Evolutionary conservation across 2,797 vertebrate genomes (phyloP).

Genomic region (Chrysocyon brachyurus): DNA sequence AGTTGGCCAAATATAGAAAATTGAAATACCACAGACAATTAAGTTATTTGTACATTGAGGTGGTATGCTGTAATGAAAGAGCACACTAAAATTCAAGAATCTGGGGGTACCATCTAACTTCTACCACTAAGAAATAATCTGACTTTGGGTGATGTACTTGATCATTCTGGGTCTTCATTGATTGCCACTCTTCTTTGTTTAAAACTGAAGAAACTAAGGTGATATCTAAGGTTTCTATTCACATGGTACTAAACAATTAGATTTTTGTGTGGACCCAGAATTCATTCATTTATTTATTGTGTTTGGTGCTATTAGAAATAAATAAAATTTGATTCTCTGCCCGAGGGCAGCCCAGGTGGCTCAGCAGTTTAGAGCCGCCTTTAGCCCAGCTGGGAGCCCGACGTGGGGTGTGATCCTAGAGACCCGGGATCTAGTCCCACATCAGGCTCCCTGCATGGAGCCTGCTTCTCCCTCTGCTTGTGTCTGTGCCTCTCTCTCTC

Average conservation of each 20-base stretch:
- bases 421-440: no score
- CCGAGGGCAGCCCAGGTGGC: no score
- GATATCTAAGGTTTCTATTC: neutral
- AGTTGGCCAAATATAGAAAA: neutral
- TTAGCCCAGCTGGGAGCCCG: no score
- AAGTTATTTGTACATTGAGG: neutral
- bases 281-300: neutral
- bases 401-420: no score
- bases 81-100: neutral
- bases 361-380: no score
- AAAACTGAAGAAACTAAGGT: neutral
- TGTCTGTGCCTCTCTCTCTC: no score
- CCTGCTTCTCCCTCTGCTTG: no score
- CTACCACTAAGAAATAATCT: neutral
- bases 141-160: neutral
- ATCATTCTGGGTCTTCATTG: neutral
- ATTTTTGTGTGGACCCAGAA: neutral
- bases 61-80: neutral
- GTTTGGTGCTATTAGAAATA: neutral
- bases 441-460: no score
- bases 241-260: neutral
- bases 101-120: neutral
- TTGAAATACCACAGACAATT: neutral
- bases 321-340: neutral
- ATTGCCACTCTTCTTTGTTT: neutral